Evolutionary conservation across 2,113 vertebrate genomes (phyloP), one percentile per base, ranked within the genome.

Genomic region (Nesoenas mayeri): DNA sequence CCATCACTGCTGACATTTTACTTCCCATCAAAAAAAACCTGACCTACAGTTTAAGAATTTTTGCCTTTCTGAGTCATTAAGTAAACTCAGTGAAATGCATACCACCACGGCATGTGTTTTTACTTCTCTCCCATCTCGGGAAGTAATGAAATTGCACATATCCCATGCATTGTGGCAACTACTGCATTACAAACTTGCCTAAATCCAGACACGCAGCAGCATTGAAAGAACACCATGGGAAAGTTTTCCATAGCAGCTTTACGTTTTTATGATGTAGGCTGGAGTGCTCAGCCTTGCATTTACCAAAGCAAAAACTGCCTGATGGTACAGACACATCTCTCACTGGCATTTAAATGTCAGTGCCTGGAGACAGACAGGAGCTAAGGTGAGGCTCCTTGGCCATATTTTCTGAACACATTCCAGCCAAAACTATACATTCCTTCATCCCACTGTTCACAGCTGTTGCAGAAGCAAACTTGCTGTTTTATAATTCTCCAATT

Each of bases 51-150:
- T 67, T 40, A 87, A 93, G 85, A 57, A 89, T 75, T 88, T 88
- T n/a, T 83, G 79, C 75, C 67, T 89, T 83, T 85, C 81, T 62
- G 91, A 95, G 36, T 74, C 73, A 81, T 56, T 74, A 86, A 67
- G 44, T 58, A 88, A 95, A 62, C 77, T 64, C n/a, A 12, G 64
- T 79, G 93, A 95, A 90, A 90, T 5, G 28, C 54, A 50, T 40
- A 24, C 71, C 51, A 14, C 42, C 22, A 14, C 0, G 0, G 65
- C 64, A 79, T 28, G 61, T 67, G 56, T 28, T 94, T 75, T 83
- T 34, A 71, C 34, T 91, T 74, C 71, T 90, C 64, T 83, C 62
- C 10, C 7, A 65, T 44, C 58, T 66, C 31, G n/a, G 50, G 53
- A 77, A 91, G 56, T 58, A 91, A 74, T 32, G 60, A 64, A 71